Conservation (phyloP, 2,797 vertebrate species). For the Sitta carolinensis region DNA sequence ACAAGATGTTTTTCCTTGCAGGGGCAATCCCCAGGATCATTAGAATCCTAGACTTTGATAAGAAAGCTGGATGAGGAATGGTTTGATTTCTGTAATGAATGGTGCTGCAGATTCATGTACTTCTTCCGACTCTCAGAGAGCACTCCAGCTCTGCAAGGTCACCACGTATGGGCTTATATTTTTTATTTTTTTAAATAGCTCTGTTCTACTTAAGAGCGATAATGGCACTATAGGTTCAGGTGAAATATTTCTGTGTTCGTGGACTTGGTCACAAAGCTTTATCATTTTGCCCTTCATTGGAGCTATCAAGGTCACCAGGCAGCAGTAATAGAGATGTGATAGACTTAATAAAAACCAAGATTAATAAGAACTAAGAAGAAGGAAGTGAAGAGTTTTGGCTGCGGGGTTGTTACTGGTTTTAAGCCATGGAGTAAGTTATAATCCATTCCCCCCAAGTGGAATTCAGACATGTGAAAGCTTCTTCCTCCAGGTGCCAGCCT, state of each 20-base stretch:
- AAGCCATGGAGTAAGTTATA: neutral
- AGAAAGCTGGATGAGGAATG: conserved; percentile 9
- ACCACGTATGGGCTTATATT: conserved; percentile 38
- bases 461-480: neutral
- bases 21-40: neutral
- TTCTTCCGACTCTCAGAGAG: conserved; percentile 9
- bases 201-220: conserved; percentile 66
- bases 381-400: neutral
- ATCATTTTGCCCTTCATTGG: conserved; percentile 85
- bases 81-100: conserved; percentile 37
- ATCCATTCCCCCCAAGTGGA: neutral
- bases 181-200: conserved; percentile 64
- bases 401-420: neutral
- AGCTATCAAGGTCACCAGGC: conserved; percentile 83
- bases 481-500: neutral
- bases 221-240: conserved; percentile 62
- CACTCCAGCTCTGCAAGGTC: conserved; percentile 74
- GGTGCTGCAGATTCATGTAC: neutral
- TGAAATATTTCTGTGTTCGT: conserved; percentile 82
- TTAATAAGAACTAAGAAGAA: conserved; percentile 39
- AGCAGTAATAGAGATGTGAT: conserved; percentile 81
- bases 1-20: fast-evolving
- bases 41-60: neutral
- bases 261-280: conserved; percentile 80
- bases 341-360: conserved; percentile 73